Percentiles rank a stretch among this genome's conserved stretches.
Conservation (phyloP, 2,888 invertebrate genomes). For the Eutolmus rufibarbis region DNA sequence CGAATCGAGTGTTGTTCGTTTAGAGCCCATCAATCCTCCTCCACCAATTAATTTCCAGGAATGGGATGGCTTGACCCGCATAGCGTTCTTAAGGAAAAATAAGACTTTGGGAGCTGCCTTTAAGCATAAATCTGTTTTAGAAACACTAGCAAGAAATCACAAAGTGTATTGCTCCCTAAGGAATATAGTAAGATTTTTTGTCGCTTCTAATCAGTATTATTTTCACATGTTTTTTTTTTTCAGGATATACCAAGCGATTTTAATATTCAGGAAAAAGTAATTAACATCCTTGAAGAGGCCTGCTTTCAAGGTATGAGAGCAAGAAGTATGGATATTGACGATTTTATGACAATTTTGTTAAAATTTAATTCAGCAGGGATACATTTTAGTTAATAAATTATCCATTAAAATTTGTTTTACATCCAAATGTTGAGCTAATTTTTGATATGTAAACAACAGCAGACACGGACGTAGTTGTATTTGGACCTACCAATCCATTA, state of each 20-base stretch:
- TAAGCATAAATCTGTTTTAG: conserved; percentile 82
- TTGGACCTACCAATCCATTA: too few relatives aligned
- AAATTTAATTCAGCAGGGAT: conserved; percentile 92
- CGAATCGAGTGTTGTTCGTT: conserved; percentile 96
- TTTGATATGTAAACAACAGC: too few relatives aligned
- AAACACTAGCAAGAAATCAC: conserved; percentile 90
- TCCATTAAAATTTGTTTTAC: background rate
- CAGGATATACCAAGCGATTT: conserved; percentile 80
- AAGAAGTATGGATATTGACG: conserved; percentile 94
- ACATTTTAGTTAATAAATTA: conserved; percentile 71
- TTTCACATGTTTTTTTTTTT: conserved; percentile 56
- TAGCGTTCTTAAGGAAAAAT: conserved; percentile 95
- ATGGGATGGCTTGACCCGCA: conserved; percentile 97
- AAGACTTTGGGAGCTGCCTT: conserved; percentile 93
- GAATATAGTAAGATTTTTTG: conserved; percentile 70
- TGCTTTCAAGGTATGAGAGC: conserved; percentile 82
- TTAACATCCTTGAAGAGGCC: conserved; percentile 73
- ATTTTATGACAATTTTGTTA: conserved; percentile 86
- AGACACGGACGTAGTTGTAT: too few relatives aligned
- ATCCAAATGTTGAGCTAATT: too few relatives aligned
- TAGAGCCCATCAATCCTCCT: conserved; percentile 97
- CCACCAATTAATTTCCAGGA: conserved; percentile 95
- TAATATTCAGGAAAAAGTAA: conserved; percentile 82
- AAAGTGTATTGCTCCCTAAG: conserved; percentile 85
- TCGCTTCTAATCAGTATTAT: background rate